A percentile compares a stretch with the other conserved stretches of the same genome.
phyloP scores from a whole-genome alignment of 2,797 vertebrate species.

The Kryptolebias ocellatus region DNA sequence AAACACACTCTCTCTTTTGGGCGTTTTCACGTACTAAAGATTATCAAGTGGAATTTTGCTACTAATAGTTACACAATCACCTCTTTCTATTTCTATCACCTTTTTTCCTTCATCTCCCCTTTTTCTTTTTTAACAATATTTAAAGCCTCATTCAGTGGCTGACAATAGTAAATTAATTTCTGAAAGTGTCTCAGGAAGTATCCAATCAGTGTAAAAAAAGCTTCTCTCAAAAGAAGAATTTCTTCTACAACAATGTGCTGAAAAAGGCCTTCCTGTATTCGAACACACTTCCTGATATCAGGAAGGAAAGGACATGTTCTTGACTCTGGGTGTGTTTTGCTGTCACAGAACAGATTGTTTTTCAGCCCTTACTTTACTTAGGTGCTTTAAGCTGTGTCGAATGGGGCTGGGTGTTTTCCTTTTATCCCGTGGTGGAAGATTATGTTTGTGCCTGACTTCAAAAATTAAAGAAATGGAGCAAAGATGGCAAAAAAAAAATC shows the following conservation, averaged over 20 bases:
- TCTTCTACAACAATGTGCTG: conserved; percentile 62
- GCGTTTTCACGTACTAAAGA: too few species aligned
- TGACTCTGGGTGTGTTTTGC: conserved; percentile 34
- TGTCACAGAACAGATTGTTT: not conserved
- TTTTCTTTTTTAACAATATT: not conserved
- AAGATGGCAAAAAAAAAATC: conserved; percentile 3
- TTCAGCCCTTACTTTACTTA: not conserved
- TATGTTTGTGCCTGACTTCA: conserved; percentile 7
- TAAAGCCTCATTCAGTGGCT: not conserved
- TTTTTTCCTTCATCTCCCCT: too few species aligned
- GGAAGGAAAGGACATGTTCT: conserved; percentile 60
- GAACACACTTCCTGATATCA: conserved; percentile 57
- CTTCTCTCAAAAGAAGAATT: conserved; percentile 20
- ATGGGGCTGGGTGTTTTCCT: too few species aligned
- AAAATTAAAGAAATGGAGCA: conserved; percentile 17
- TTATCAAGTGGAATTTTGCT: too few species aligned
- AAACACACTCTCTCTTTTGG: too few species aligned
- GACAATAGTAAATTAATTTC: conserved; percentile 24
- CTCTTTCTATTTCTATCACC: too few species aligned
- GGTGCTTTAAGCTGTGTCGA: not conserved
- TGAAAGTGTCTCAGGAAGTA: conserved; percentile 41
- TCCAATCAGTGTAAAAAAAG: conserved; percentile 47
- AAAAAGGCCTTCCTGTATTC: conserved; percentile 67
- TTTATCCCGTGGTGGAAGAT: not conserved
- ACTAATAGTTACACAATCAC: too few species aligned